Base-by-base conservation (phyloP, 1,140 invertebrate genomes). In the Whitmania pigra region DNA sequence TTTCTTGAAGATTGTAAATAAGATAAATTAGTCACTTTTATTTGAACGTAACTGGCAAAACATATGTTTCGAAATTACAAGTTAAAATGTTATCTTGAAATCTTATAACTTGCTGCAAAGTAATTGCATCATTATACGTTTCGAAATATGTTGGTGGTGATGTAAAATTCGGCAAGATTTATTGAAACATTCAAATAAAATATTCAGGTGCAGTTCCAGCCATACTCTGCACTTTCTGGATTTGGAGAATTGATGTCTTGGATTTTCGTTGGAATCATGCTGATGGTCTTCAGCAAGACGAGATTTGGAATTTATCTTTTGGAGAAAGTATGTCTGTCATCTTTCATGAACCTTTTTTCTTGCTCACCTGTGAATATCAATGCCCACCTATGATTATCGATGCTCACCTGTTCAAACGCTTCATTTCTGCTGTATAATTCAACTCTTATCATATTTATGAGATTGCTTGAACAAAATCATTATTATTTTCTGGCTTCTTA, bases 221-320 rank as follows among this genome's bases (percentile, higher is more conserved):
- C 83, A 0, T 86, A 86, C 73, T 71, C 84, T 31, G 75, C 76
- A 27, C 67, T 79, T 0, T 60, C 76, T 22, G 78, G 76, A 57
- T 71, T 83, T 18, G 71, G 81, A 3, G 74, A 76, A 31, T 76
- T 86, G 0, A 29, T 89, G 0, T 60, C 83, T 0, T 75, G 86
- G 0, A 77, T 86, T 0, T 73, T 90, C 6, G 82, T 86, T 72
- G 87, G 83, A 13, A 69, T 83, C 0, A 72, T 92, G 0, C 87
- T 94, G 76, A 81, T 81, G 2, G 13, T 90, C 0, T 78, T 94
- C 77, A 78, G 87, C 1, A 87, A 87, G 73, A 89, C 87, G 74
- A 77, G 84, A 15, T 86, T 84, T 71, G 88, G 88, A 0, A 84
- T 87, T 53, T 83, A 81, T 67, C 79, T 91, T 22, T 79, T 92